Evolutionary conservation across 2,888 invertebrate species (phyloP), one percentile per base, ranked within the genome.

Genomic region (Galerucella calmariensis): DNA sequence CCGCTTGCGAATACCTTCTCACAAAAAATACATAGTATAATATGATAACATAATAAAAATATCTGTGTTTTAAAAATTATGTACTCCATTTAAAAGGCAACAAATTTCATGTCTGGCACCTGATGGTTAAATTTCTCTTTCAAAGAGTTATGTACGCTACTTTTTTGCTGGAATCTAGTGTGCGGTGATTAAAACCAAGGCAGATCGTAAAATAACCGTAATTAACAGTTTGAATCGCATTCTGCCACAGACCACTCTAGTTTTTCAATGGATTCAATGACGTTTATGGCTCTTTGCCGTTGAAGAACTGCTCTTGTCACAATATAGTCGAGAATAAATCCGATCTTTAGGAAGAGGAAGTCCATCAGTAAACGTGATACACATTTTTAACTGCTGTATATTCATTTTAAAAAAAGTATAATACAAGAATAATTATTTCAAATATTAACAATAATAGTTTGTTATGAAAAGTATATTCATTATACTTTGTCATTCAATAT

Each of bases 321-420:
- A 74, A 69, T 75, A 72, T 75, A 78, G 66, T 48, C 24, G 27
- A 67, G 66, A 76, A 78, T 79, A 76, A 79, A 78, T 79, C 75
- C 75, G 75, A 73, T 72, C 67, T 79, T 79, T 78, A 79, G 78
- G 79, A 79, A 79, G 78, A 79, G 79, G 79, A 79, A 79, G 79
- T 75, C 53, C 71, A 66, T 44, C 24, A 53, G 9, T 10, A 66
- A 65, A 71, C 59, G 72, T 59, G 72, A 46, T 67, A 66, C 59
- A 72, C 72, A 72, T 72, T 66, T 46, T 44, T 71, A 71, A 61
- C 51, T 24, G 66, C n/a, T 44, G 14, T 66, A 44, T 14, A 44
- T 66, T 61, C 35, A 41, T 41, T 41, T 9, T 9, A 41, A 9
- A 41, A 41, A 41, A 41, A 41, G 35, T 41, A 6, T 35, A 8